Evolutionary conservation across 2,888 invertebrate genomes (phyloP).

Genomic region (Synergus itoensis): DNA sequence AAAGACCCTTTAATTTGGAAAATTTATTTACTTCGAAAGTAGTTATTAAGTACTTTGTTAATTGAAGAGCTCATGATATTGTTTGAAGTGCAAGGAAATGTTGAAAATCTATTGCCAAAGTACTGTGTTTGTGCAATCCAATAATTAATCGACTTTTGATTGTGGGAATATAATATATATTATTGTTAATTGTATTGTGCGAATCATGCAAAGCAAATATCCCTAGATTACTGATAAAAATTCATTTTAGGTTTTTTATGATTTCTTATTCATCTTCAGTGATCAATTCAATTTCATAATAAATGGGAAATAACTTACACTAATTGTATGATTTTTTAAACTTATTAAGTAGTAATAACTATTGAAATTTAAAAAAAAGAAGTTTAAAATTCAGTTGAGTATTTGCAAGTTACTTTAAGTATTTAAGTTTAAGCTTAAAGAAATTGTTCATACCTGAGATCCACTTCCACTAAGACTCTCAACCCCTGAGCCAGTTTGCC

Average conservation of each 20-base stretch:
- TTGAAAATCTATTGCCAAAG: conserved; percentile 31
- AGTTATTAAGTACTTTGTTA: background rate
- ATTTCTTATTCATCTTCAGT: background rate
- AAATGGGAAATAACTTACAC: background rate
- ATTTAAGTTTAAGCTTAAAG: background rate
- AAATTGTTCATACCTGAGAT: conserved; percentile 68
- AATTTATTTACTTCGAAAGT: background rate
- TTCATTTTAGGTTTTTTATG: background rate
- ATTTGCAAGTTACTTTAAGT: background rate
- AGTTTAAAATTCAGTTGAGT: background rate
- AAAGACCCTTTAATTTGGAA: background rate
- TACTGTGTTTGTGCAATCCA: conserved; percentile 39
- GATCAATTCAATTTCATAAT: background rate
- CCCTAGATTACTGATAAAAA: background rate
- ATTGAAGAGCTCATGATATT: background rate
- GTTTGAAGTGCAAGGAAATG: conserved; percentile 4
- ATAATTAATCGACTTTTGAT: conserved; percentile 32
- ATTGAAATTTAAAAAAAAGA: background rate
- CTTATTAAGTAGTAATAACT: background rate
- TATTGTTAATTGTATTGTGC: conserved; percentile 24
- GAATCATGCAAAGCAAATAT: conserved; percentile 37
- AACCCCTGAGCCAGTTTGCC: conserved; percentile 81
- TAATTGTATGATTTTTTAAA: background rate
- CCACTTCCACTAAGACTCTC: conserved; percentile 73
- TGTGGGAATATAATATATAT: background rate